Evolutionary conservation across 2,797 vertebrate genomes (phyloP).

Genomic region (Myotis findleyi): DNA sequence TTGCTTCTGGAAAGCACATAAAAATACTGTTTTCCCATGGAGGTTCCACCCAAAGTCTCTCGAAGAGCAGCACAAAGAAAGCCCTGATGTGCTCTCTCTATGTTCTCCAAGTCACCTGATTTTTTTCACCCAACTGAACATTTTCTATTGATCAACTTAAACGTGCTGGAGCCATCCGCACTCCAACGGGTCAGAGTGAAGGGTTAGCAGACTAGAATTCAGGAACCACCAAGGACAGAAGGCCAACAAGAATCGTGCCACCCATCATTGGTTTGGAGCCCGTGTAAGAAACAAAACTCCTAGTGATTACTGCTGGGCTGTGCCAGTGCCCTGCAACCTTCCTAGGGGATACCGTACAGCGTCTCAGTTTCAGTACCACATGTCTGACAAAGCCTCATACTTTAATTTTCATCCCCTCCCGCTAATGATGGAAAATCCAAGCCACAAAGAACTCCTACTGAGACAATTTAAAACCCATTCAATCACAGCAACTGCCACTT

Average conservation of each 20-base stretch:
- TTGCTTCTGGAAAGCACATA: background rate
- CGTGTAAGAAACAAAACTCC: background rate
- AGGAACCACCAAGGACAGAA: background rate
- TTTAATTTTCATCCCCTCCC: constrained; percentile 34
- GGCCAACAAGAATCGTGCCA: background rate
- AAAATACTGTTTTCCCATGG: background rate
- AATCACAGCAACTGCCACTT: constrained; percentile 46
- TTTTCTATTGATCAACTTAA: constrained; percentile 13
- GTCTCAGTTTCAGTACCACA: background rate
- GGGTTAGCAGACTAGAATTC: background rate
- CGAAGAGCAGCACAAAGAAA: background rate
- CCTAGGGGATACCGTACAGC: background rate
- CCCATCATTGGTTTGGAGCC: background rate
- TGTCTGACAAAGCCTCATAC: background rate
- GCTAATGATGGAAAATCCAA: constrained; percentile 58
- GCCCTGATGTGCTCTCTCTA: background rate
- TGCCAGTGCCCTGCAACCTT: background rate
- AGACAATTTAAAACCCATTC: constrained; percentile 59
- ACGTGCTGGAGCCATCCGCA: background rate
- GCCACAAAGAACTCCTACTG: constrained; percentile 20
- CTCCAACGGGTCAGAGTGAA: background rate
- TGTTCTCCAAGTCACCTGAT: background rate
- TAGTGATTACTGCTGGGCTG: background rate
- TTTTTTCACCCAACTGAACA: background rate
- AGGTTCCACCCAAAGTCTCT: background rate